A percentile compares a stretch with the other conserved stretches of the same genome.
These are phyloP conservation scores for Porites evermanni DNA, from an alignment of 92 coral and sea anemone species.

Conservation along the genomic window DNA sequence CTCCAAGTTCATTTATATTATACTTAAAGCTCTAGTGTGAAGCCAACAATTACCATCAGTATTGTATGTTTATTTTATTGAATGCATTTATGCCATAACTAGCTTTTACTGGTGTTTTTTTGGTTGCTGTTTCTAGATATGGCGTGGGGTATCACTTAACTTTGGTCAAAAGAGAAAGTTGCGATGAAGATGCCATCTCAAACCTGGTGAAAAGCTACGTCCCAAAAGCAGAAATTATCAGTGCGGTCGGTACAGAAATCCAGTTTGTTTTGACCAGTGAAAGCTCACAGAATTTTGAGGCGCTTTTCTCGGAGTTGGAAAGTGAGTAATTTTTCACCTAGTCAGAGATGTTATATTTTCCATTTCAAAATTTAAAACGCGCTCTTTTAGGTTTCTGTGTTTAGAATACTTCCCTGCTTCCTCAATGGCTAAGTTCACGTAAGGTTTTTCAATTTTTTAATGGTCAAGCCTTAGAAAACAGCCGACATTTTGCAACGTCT, in stretches of 20 bases:
- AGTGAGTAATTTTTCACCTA: constrained; percentile 46
- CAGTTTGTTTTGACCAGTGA: constrained; percentile 85
- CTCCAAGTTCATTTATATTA: too few species aligned
- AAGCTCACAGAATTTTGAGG: constrained; percentile 77
- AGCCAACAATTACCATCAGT: too few species aligned
- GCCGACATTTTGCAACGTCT: too few species aligned
- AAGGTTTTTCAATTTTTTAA: too few species aligned
- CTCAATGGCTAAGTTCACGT: too few species aligned
- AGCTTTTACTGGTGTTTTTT: neutral
- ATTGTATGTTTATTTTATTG: too few species aligned
- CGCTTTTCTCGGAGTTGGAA: constrained; percentile 84
- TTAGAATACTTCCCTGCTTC: too few species aligned
- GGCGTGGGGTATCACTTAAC: constrained; percentile 97
- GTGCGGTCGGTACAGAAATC: constrained; percentile 92
- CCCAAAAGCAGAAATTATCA: constrained; percentile 81
- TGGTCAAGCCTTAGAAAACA: too few species aligned
- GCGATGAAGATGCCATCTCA: constrained; percentile 64
- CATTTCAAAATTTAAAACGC: neutral
- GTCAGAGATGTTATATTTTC: neutral
- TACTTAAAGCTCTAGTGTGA: too few species aligned
- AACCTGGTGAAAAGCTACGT: constrained; percentile 69
- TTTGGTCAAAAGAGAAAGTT: constrained; percentile 76
- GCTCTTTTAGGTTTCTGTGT: neutral
- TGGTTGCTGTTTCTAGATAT: constrained; percentile 53
- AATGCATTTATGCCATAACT: too few species aligned